These are phyloP conservation scores for Himalopsyche phryganea DNA, from an alignment of 1,140 invertebrate species.

Conservation along the genomic window DNA sequence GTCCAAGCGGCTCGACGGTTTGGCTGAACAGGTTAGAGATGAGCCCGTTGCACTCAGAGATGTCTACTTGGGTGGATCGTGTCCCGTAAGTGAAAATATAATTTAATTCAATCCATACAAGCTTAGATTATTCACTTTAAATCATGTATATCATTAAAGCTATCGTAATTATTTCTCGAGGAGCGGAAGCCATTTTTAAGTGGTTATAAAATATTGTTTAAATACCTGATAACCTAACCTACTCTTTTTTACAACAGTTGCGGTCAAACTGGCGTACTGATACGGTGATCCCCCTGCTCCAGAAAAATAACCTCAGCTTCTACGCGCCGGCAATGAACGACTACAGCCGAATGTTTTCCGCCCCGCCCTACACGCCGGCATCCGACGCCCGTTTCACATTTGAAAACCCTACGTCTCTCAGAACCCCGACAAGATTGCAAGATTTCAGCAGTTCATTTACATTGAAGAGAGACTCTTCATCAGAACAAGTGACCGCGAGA, in stretches of 20 bases:
- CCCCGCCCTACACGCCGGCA: slow-evolving; percentile 42
- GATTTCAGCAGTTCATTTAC: no score
- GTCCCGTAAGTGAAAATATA: slow-evolving; percentile 45
- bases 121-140: no score
- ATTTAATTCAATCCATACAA: no score
- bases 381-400: slow-evolving; percentile 18
- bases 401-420: slow-evolving; percentile 25
- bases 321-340: slow-evolving; percentile 54
- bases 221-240: no score
- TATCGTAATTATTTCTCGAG: no score
- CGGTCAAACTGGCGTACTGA: slow-evolving; percentile 38
- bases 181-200: no score
- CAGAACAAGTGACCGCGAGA: no score
- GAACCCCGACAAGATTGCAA: slow-evolving; percentile 40
- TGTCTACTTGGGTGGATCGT: slow-evolving; percentile 55
- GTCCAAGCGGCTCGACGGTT: slow-evolving; percentile 43
- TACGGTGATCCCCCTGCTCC: slow-evolving; percentile 39
- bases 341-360: slow-evolving; percentile 52
- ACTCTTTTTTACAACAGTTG: slow-evolving; percentile 13
- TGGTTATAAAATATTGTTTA: no score
- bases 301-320: slow-evolving; percentile 50
- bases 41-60: slow-evolving; percentile 42
- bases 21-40: slow-evolving; percentile 47
- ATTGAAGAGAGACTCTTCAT: no score
- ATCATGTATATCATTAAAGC: no score